Percentiles rank a stretch among this genome's conserved stretches.
Conservation (phyloP, 2,797 vertebrate genomes). For the Garrulus glandarius region DNA sequence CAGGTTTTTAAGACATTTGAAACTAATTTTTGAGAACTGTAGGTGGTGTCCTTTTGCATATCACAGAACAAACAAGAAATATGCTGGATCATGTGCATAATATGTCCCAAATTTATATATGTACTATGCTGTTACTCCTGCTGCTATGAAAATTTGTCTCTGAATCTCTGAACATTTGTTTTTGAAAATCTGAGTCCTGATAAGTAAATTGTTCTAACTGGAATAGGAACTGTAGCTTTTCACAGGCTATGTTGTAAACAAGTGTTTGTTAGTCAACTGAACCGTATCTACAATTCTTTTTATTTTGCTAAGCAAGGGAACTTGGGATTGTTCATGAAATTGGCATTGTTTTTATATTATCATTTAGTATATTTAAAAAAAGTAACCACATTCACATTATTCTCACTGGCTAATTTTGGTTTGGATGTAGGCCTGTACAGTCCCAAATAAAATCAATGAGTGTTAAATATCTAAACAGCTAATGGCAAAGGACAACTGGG, state of each 20-base stretch:
- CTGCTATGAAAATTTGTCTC: background rate
- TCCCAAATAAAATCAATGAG: background rate
- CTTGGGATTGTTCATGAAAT: background rate
- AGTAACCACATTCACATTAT: background rate
- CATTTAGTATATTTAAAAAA: background rate
- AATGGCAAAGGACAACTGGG: background rate
- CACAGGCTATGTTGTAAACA: background rate
- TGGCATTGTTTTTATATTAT: background rate
- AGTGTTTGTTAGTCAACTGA: background rate
- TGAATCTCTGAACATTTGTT: background rate
- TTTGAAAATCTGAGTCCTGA: constrained; percentile 34
- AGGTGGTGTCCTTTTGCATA: constrained; percentile 1
- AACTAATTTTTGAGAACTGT: constrained; percentile 3
- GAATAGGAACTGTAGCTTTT: background rate
- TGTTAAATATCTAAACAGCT: background rate
- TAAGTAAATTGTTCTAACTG: background rate
- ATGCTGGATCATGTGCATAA: background rate
- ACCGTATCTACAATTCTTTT: background rate
- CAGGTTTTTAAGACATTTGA: background rate
- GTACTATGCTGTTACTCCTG: background rate
- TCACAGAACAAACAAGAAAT: background rate
- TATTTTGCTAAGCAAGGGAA: background rate
- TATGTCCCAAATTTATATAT: background rate
- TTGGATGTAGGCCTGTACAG: background rate
- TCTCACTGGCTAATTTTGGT: background rate